These are phyloP conservation scores for Eidolon dupreanum DNA, from an alignment of 2,797 vertebrate species.

Conservation along the genomic window DNA sequence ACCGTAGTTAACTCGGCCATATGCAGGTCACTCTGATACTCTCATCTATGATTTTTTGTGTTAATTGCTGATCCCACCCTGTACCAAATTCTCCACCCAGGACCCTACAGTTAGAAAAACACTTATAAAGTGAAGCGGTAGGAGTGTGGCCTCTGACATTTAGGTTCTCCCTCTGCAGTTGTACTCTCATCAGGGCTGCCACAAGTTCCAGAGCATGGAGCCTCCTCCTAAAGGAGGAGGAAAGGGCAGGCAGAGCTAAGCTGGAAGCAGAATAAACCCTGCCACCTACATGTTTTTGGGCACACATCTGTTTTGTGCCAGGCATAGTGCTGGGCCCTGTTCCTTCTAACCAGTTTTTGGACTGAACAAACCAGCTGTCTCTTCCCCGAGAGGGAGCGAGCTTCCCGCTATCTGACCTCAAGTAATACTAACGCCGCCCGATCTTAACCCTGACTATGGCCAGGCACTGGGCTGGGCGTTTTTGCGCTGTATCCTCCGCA, in stretches of 20 bases:
- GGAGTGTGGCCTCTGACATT: background rate
- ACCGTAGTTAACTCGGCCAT: background rate
- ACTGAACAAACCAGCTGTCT: background rate
- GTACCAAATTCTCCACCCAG: background rate
- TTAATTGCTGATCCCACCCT: background rate
- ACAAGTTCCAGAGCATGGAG: background rate
- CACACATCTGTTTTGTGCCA: background rate
- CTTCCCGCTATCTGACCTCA: background rate
- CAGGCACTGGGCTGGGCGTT: background rate
- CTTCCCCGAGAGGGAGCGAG: background rate
- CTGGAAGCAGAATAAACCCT: background rate
- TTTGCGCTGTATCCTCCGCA: background rate
- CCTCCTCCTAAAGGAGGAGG: background rate
- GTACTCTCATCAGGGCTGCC: background rate
- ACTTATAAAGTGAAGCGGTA: background rate
- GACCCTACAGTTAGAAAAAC: background rate
- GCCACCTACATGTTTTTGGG: background rate
- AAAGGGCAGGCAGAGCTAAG: background rate
- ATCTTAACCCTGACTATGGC: background rate
- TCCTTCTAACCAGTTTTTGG: background rate
- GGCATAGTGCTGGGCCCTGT: background rate
- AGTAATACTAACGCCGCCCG: background rate
- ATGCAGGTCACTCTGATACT: background rate
- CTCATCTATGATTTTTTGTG: background rate
- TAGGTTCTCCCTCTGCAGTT: background rate